phyloP scores from a whole-genome alignment of 2,888 invertebrate species.

The Cylloceria caligata region DNA sequence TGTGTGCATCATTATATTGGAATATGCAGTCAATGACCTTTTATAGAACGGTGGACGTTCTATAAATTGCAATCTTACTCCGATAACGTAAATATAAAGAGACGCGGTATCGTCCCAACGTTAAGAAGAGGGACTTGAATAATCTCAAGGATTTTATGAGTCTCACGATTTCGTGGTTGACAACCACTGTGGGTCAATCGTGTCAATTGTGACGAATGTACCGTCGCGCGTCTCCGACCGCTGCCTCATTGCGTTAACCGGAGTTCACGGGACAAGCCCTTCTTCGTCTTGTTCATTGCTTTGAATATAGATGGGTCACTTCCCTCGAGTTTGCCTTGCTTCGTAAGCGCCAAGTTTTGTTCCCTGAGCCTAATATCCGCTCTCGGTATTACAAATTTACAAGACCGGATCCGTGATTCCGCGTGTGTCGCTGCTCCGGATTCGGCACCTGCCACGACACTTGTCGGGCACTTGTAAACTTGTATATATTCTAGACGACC shows the following conservation, averaged over 20 bases:
- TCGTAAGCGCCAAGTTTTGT: constrained; percentile 7
- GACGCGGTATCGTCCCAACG: background rate
- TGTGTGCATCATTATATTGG: constrained; percentile 19
- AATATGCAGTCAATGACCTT: too few species aligned
- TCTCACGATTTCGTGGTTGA: constrained; percentile 71
- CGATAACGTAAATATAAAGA: background rate
- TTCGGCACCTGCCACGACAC: constrained; percentile 38
- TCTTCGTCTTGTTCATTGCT: constrained; percentile 28
- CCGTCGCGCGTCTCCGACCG: constrained; percentile 70
- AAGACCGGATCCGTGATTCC: constrained; percentile 31
- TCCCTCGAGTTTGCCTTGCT: constrained; percentile 7
- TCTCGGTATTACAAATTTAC: constrained; percentile 20
- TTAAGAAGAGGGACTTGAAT: too few species aligned
- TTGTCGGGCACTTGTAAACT: constrained; percentile 4
- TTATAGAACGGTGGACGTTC: too few species aligned
- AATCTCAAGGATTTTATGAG: constrained; percentile 7
- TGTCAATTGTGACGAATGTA: constrained; percentile 82
- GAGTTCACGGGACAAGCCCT: constrained; percentile 36
- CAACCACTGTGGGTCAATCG: constrained; percentile 81
- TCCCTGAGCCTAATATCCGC: background rate
- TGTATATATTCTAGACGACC: constrained; percentile 33
- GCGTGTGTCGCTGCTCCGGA: constrained; percentile 7
- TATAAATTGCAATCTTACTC: background rate
- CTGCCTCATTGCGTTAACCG: constrained; percentile 7
- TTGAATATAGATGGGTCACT: constrained; percentile 29